Conservation (phyloP, 2,797 vertebrate genomes). For the Melanotaenia maccullochi region DNA sequence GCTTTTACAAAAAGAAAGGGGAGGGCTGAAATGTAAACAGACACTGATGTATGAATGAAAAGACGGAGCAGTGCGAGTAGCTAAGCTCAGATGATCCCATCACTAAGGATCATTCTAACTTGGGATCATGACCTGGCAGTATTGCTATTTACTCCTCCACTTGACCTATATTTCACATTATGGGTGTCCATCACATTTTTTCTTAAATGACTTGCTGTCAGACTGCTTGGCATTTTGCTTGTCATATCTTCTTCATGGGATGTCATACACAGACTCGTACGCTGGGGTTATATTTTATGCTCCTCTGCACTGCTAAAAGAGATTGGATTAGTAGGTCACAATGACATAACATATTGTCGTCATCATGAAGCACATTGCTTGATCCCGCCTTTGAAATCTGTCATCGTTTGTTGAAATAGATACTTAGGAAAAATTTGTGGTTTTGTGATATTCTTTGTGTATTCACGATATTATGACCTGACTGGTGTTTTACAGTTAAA, state of each 20-base stretch:
- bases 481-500: conserved; percentile 7
- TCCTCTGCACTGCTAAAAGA: conserved; percentile 50
- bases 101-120: conserved; percentile 55
- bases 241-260: conserved; percentile 1
- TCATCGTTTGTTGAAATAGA: conserved; percentile 23
- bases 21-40: neutral
- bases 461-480: conserved; percentile 13
- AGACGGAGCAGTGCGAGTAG: conserved; percentile 26
- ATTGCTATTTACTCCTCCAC: neutral
- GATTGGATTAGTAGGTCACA: conserved; percentile 78
- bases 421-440: neutral
- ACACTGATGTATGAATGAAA: conserved; percentile 8
- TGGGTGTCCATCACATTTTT: conserved; percentile 6
- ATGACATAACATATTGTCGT: conserved; percentile 69
- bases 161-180: conserved; percentile 35
- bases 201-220: neutral
- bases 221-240: neutral
- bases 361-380: conserved; percentile 31
- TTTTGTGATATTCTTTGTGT: neutral
- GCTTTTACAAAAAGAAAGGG: neutral
- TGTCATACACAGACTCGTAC: conserved; percentile 26
- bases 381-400: conserved; percentile 19
- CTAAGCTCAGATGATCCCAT: conserved; percentile 65
- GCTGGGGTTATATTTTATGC: conserved; percentile 47
- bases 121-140: conserved; percentile 33